Base-by-base conservation (phyloP, 2,888 invertebrate species). In the Drosophila mettleri region DNA sequence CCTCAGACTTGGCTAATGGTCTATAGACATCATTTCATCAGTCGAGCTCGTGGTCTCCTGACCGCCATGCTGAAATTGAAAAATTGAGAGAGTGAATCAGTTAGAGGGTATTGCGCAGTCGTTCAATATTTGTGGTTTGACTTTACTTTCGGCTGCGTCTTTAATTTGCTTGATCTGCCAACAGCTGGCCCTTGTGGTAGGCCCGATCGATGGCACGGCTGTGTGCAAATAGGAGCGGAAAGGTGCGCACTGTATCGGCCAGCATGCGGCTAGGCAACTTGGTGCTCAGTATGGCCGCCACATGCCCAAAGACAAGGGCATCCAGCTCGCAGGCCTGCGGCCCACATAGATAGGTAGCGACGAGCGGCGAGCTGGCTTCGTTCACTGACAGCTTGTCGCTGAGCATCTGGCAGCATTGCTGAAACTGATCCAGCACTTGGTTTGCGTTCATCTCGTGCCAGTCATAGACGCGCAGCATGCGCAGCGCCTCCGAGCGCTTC, bases 281-380 rank as follows among this genome's bases (percentile, higher is more conserved):
- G 6, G 97, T 98, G 9, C 97, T 97, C 65, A 98, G 93, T 69
- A 99, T 95, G 0, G 97, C 96, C 92, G 96, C 98, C 18, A 99
- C 94, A 92, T 99, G 99, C 0, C 98, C 99, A 93, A 98, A 99
- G 0, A 98, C 96, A 33, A 98, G 92, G 1, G 98, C 98, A 92
- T 99, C 99, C 69, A 98, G 93, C 92, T 98, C 98, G 20, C 97
- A 98, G 0, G 98, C 98, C 51, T 96, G 93, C 61, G 93, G 58
- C 94, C 93, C 34, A 95, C 95, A 92, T 95, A 97, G 93, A 98
- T 97, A 91, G n/a, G 55, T 9, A 10, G 29, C 4, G 94, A 98
- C 14, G 16, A 31, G 20, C 22, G 14, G 3, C 10, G 12, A 0
- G 3, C 6, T 22, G 10, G 22, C 0, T 1, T 29, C 3, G 94